phyloP scores from a whole-genome alignment of 37 sponge, comb jelly and placozoan genomes.

The Geodia barretti region DNA sequence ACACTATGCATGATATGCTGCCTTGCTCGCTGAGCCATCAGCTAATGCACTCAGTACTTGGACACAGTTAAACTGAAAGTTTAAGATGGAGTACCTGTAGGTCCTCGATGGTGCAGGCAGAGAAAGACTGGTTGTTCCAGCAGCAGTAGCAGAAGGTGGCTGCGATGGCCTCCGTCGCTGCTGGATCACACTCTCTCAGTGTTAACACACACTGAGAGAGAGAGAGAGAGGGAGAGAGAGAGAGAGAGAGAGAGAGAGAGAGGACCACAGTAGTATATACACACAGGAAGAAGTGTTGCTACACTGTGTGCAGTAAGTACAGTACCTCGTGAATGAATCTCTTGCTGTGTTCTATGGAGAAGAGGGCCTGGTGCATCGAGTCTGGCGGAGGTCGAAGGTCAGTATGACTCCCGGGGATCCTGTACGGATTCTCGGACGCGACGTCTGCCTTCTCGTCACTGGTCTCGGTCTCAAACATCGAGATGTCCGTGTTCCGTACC shows the following conservation, averaged over 20 bases:
- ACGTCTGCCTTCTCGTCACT: not conserved
- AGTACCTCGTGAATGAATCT: conserved; percentile 59
- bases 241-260: conserved; percentile 12
- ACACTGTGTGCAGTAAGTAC: conserved; percentile 1
- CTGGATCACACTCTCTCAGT: conserved; percentile 60
- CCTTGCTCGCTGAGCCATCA: too few relatives aligned
- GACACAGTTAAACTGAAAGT: too few relatives aligned
- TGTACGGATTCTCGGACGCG: conserved; percentile 42
- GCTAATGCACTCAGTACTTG: too few relatives aligned
- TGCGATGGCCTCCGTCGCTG: conserved; percentile 57
- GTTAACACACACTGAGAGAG: conserved; percentile 59
- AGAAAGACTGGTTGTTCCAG: conserved; percentile 76
- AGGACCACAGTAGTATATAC: not conserved
- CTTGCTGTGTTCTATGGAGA: conserved; percentile 51
- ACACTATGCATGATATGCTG: too few relatives aligned
- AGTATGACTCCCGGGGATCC: conserved; percentile 17
- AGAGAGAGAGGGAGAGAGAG: not conserved
- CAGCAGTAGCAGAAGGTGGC: conserved; percentile 69
- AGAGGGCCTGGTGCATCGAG: conserved; percentile 49
- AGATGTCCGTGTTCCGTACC: conserved; percentile 65
- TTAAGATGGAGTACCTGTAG: conserved; percentile 73
- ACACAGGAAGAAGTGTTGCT: not conserved
- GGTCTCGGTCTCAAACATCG: conserved; percentile 58
- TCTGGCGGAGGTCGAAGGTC: conserved; percentile 48
- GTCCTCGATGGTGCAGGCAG: conserved; percentile 69